Evolutionary conservation across 2,888 invertebrate species (phyloP), one percentile per base, ranked within the genome.

Genomic region (Epicampocera succincta): DNA sequence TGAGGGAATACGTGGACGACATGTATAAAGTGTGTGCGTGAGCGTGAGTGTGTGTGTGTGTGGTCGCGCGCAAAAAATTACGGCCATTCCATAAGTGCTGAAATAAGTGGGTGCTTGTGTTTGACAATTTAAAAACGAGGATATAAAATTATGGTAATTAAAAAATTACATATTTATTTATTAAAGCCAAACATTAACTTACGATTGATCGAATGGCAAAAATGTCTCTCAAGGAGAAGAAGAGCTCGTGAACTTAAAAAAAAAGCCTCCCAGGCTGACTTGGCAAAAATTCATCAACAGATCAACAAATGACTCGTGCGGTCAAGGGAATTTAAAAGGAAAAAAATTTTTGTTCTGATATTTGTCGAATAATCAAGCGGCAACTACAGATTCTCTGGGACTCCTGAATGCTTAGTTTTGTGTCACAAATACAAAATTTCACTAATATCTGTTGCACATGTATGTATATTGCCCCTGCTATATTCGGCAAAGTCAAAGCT

Each of bases 101-200:
- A 25, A 29, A 25, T 33, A 8, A 25, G 19, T 38, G 17, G 19
- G 38, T n/a, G 48, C 9, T 11, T 50, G 48, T 66, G 40, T 66
- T 29, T 58, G 40, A 19, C 40, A 56, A 17, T 66, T 58, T 13
- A 2, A 13, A 48, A 17, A 48, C 56, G 25, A 17, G 48, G 13
- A 25, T 66, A 65, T 15, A 46, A 56, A 56, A 65, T 74, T 74
- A 58, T 74, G 48, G 46, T 13, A 17, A 65, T 65, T 73, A 29
- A 58, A 66, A 56, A 25, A 1, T n/a, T 17, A 38, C 25, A n/a
- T 15, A 33, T n/a, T 11, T 50, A 33, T 33, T 38, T 33, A 6
- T 46, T 21, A 33, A 19, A 54, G 29, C 19, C 25, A 29, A 65
- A 50, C 5, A 5, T 2, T 56, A 3, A 40, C n/a, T 21, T 33